Evolutionary conservation across 2,797 vertebrate species (phyloP).

Genomic region (Synanceia verrucosa): DNA sequence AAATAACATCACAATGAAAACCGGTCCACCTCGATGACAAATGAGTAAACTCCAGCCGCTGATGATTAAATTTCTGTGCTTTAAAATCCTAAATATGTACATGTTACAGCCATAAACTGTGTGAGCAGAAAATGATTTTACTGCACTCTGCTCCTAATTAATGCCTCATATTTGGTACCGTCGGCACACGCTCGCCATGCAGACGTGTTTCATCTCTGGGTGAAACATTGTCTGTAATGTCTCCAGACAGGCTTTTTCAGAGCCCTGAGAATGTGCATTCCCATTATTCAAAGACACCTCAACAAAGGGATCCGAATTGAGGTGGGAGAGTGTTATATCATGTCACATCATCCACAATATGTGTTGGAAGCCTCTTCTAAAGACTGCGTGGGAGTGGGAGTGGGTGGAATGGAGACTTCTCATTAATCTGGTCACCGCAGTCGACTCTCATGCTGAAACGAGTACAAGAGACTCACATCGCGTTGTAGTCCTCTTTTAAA

Average conservation of each 20-base stretch:
- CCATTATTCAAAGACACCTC: conserved; percentile 63
- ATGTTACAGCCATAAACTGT: neutral
- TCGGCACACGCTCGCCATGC: conserved; percentile 10
- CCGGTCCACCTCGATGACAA: too few species aligned
- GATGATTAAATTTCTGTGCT: neutral
- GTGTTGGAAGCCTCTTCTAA: conserved; percentile 53
- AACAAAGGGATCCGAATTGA: conserved; percentile 54
- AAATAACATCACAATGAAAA: neutral
- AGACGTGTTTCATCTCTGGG: conserved; percentile 52
- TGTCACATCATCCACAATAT: conserved; percentile 51
- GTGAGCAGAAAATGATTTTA: neutral
- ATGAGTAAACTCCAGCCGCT: neutral
- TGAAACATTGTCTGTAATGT: conserved; percentile 61
- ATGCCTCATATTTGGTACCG: conserved; percentile 13
- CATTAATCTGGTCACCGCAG: conserved; percentile 58
- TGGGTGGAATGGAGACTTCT: conserved; percentile 56
- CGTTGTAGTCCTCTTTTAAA: conserved; percentile 30
- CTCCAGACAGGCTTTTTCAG: conserved; percentile 50
- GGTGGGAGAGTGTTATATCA: conserved; percentile 57
- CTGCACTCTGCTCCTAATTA: conserved; percentile 29
- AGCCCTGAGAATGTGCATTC: conserved; percentile 48
- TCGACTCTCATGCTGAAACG: conserved; percentile 24
- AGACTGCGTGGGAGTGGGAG: conserved; percentile 59
- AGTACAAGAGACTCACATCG: neutral
- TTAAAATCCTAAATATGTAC: neutral